Base-by-base conservation (phyloP, 2,113 vertebrate species). In the Anoplopoma fimbria region DNA sequence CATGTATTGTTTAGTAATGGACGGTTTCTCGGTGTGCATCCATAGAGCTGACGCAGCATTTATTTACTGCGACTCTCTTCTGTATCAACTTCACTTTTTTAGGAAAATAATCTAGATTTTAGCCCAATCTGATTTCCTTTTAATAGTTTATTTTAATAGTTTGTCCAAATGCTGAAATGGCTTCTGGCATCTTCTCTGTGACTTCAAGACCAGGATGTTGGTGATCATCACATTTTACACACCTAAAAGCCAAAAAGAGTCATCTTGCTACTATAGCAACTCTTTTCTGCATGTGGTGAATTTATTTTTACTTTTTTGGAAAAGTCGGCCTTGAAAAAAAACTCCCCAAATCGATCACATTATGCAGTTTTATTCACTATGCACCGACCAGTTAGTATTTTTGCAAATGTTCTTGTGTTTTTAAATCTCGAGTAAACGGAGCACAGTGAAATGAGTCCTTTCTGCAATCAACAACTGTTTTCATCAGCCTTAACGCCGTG, bases 351-450 rank as follows among this genome's bases (percentile, higher is more conserved):
- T 74, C 47, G 7, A 3, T 67, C 36, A 2, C 42, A 31, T 75
- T 57, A 72, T 82, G 82, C 86, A 82, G 75, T 29, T 75, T 51
- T 40, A 45, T 65, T 58, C 74, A 84, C 53, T 78, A 75, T 84
- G 86, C 86, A 84, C 82, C 67, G 74, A n/a, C n/a, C 79, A 21
- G 74, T 55, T 47, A 9, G 10, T n/a, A 13, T 55, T 70, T n/a
- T 38, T 10, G n/a, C n/a, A 67, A 10, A 58, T 51, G 15, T 61
- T 31, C 0, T 21, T 3, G 23, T 42, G 34, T 73, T 69, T 10
- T 27, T 27, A 4, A 42, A 53, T 4, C 25, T 57, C 29, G 1
- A 42, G n/a, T n/a, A n/a, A n/a, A n/a, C n/a, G n/a, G n/a, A n/a
- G n/a, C n/a, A 49, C 10, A 29, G 31, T 31, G n/a, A 40, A 27